These are phyloP conservation scores for Agrypnia vestita DNA, from an alignment of 1,140 invertebrate species.

Conservation along the genomic window DNA sequence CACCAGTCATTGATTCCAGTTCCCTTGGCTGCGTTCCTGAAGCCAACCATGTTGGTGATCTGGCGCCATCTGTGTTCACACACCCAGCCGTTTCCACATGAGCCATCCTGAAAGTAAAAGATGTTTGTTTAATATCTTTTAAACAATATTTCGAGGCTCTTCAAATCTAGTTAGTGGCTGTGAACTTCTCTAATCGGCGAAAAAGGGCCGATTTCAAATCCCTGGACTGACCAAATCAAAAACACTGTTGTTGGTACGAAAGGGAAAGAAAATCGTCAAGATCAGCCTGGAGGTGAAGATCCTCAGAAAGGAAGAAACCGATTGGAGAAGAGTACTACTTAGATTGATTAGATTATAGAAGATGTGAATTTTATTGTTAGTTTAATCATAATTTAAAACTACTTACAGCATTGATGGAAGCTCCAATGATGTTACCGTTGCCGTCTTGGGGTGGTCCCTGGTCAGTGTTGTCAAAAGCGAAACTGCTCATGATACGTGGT, in stretches of 20 bases:
- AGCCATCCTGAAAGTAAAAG: conserved; percentile 70
- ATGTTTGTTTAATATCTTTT: conserved; percentile 22
- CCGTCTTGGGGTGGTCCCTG: conserved; percentile 77
- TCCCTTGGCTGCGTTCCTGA: conserved; percentile 78
- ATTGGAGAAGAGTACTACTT: too few relatives aligned
- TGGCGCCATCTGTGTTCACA: conserved; percentile 92
- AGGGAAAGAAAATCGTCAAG: too few relatives aligned
- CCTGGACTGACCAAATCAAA: too few relatives aligned
- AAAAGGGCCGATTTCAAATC: too few relatives aligned
- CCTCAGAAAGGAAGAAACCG: too few relatives aligned
- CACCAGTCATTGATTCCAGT: conserved; percentile 79
- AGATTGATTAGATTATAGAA: too few relatives aligned
- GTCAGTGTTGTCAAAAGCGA: conserved; percentile 73
- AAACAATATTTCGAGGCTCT: too few relatives aligned
- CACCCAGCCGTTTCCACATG: conserved; percentile 87
- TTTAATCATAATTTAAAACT: not conserved
- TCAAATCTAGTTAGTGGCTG: too few relatives aligned
- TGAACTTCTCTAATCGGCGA: too few relatives aligned
- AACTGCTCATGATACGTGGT: conserved; percentile 87
- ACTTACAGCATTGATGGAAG: conserved; percentile 75
- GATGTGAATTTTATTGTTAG: not conserved
- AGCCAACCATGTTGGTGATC: conserved; percentile 87
- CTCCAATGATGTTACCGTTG: conserved; percentile 77
- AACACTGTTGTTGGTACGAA: too few relatives aligned
- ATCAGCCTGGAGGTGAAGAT: too few relatives aligned